These are phyloP conservation scores for Tetanocera ferruginea DNA, from an alignment of 2,888 invertebrate species.

Conservation along the genomic window DNA sequence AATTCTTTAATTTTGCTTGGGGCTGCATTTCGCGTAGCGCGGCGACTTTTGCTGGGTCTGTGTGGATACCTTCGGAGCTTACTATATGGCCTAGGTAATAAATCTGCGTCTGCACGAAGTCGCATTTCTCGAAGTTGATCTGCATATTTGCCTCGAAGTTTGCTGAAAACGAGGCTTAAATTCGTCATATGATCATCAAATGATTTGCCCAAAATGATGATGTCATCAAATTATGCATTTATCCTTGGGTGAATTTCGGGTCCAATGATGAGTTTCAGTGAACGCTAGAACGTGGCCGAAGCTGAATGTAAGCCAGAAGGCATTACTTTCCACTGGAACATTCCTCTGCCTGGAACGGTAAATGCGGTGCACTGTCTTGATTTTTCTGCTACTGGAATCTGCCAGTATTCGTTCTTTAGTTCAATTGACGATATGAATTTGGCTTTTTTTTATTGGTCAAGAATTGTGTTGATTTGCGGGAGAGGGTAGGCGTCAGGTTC, in stretches of 20 bases:
- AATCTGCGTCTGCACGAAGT: neutral
- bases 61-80: neutral
- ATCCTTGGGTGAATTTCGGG: neutral
- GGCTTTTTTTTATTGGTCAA: neutral
- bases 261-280: neutral
- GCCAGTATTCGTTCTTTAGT: constrained; percentile 17
- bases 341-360: too few species aligned
- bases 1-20: neutral
- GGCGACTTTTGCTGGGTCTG: neutral
- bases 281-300: neutral
- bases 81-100: neutral
- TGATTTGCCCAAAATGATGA: neutral
- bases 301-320: too few species aligned
- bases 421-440: neutral
- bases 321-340: too few species aligned
- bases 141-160: too few species aligned
- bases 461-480: too few species aligned
- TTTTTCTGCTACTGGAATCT: neutral
- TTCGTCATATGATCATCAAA: too few species aligned
- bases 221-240: constrained; percentile 19
- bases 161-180: too few species aligned
- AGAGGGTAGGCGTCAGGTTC: too few species aligned
- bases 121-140: too few species aligned
- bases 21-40: neutral
- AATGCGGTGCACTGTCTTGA: neutral